Evolutionary conservation across 2,797 vertebrate genomes (phyloP), one percentile per base, ranked within the genome.

Genomic region (Diglossa cyanea): DNA sequence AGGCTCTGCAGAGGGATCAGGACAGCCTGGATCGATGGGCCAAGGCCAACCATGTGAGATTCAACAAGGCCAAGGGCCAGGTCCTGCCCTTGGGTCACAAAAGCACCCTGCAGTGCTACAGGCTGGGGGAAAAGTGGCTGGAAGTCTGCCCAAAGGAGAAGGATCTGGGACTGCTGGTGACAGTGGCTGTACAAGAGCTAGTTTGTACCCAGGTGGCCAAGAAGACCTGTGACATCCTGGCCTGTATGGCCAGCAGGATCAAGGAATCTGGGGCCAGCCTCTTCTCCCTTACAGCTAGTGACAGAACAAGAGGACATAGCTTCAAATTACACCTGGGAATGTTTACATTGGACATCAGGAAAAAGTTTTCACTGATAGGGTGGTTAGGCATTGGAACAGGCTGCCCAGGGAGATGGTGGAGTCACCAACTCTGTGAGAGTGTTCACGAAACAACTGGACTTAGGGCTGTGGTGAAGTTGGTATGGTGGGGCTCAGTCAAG

Each of bases 1-100:
- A 50, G 15, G 51, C 51, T 57, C 44, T 65, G 37, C n/a, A 78
- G 37, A 17, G 51, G 23, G 15, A 50, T 72, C 37, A 24, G 58
- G 16, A 47, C 17, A 39, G 72, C 13, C 62, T 76, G 24, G 9
- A 63, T 37, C 0, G 0, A 35, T 37, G 21, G 40, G 14, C 57
- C 10, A 10, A 42, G 21, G 17, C 18, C 42, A 70, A 0, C 9
- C 10, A 7, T 42, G 18, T 37, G 44, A n/a, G 15, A 21, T 24
- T 71, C 26, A 57, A 44, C 5, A 42, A 44, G 16, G 9, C 13
- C 16, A 63, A 50, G 23, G 20, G 31, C 50, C 11, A 16, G 15
- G 23, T 37, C 31, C 35, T 72, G 18, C 26, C 13, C 26, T 28
- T 57, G 18, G 26, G 44, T 63, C 18, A 24, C 58, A 77, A n/a